Evolutionary conservation across 2,113 vertebrate genomes (phyloP), one percentile per base, ranked within the genome.

Genomic region (Ctenomys sociabilis): DNA sequence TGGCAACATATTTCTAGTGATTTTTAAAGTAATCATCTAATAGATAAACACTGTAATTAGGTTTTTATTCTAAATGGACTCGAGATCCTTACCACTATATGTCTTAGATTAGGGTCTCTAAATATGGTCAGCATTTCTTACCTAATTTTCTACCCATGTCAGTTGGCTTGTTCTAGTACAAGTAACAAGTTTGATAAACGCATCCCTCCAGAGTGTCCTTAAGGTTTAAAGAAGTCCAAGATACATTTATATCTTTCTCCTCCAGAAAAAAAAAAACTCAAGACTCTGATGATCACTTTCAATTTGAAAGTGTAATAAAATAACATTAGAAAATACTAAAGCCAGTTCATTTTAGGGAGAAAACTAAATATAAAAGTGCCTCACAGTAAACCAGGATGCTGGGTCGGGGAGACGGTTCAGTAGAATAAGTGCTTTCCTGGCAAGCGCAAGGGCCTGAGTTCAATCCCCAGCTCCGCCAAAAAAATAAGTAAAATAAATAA

Each of bases 41-140:
- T 45, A 30, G 59, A 90, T 40, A 37, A 88, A 91, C 16, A 12
- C 26, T 90, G 6, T 66, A 19, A 40, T 89, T 84, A 70, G 14
- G n/a, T 64, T 95, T 78, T 88, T 77, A 63, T 90, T 95, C 85
- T 37, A 87, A 94, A 45, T 93, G 28, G 26, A 37, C 84, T 95
- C 95, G 49, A 91, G 28, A 30, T 82, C 40, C 93, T 95, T 61
- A 66, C 54, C 37, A 49, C 28, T 40, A 5, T 57, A 52, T 90
- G 43, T 16, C 26, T 66, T 89, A 49, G 77, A 17, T 35, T n/a
- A 68, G 22, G 84, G 54, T 93, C 86, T 90, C 83, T 95, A 78
- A 93, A 63, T 72, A 28, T 43, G 22, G 63, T 32, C n/a, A 82
- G 24, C 4, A 30, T 85, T 92, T 82, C 35, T 28, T 68, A 26